Conservation (phyloP, 2,888 invertebrate species). For the Hipparchia semele region DNA sequence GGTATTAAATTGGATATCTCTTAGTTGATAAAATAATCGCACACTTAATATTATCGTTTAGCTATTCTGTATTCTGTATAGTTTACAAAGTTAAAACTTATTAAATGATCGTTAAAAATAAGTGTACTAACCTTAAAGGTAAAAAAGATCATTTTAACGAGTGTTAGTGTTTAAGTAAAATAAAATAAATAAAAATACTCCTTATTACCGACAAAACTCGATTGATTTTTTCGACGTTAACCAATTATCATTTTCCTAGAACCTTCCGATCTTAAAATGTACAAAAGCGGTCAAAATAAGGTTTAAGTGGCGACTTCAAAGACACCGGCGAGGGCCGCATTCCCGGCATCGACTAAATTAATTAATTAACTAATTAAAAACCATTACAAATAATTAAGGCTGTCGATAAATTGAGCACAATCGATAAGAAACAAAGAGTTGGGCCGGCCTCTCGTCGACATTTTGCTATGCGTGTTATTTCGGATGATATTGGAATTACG, state of each 20-base stretch:
- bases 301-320: conserved; percentile 59
- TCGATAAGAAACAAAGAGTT: conserved; percentile 58
- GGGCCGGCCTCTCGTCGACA: conserved; percentile 17
- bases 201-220: conserved; percentile 15
- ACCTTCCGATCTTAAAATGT: conserved; percentile 34
- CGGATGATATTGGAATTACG: conserved; percentile 19
- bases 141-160: background rate
- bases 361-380: conserved; percentile 77
- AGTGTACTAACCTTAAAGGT: background rate
- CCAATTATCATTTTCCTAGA: conserved; percentile 32
- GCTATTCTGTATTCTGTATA: no score
- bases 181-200: background rate
- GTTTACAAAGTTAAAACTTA: no score
- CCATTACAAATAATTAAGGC: conserved; percentile 68
- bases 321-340: conserved; percentile 55
- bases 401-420: conserved; percentile 59
- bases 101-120: background rate
- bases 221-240: conserved; percentile 19
- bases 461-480: conserved; percentile 22
- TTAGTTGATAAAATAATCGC: no score
- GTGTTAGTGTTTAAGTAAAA: background rate
- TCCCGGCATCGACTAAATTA: conserved; percentile 64
- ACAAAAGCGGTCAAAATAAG: conserved; percentile 50
- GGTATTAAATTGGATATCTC: no score
- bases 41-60: no score